Percentiles rank a stretch among this genome's conserved stretches.
Evolutionary conservation across 2,888 invertebrate species (phyloP).

Genomic region (Lordiphosa fenestrarum): DNA sequence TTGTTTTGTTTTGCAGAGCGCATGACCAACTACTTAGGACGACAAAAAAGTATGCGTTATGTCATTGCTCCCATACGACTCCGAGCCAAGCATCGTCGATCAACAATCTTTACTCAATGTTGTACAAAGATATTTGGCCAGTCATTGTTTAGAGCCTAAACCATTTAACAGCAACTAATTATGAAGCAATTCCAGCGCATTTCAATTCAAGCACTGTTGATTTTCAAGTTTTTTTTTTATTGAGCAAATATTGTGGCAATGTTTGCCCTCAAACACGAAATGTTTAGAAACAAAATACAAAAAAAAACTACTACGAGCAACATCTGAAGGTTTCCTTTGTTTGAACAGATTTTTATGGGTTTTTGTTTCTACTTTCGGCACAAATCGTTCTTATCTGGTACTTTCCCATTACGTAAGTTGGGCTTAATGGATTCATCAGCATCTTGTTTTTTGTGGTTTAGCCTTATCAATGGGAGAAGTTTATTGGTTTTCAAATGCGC

Average conservation of each 20-base stretch:
- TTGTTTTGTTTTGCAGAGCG: constrained; percentile 25
- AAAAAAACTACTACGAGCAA: background rate
- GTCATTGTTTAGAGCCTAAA: constrained; percentile 39
- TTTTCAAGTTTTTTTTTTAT: constrained; percentile 22
- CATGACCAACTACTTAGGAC: constrained; percentile 37
- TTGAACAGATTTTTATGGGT: constrained; percentile 6
- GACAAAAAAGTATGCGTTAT: constrained; percentile 28
- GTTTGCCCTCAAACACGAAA: constrained; percentile 60
- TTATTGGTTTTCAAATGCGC: constrained; percentile 11
- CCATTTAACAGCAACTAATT: constrained; percentile 61
- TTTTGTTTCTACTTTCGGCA: background rate
- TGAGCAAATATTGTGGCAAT: constrained; percentile 46
- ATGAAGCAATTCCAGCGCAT: constrained; percentile 47
- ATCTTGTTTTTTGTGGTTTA: too few species aligned
- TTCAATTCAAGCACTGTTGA: constrained; percentile 9
- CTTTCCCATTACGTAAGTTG: background rate
- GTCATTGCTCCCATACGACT: constrained; percentile 42
- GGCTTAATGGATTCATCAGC: too few species aligned
- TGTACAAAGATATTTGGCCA: constrained; percentile 45
- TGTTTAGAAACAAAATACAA: constrained; percentile 19
- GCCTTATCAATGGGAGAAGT: background rate
- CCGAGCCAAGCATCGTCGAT: constrained; percentile 9
- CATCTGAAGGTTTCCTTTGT: constrained; percentile 28
- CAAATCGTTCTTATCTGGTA: background rate
- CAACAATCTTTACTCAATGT: constrained; percentile 14